Percentiles rank a stretch among this genome's conserved stretches.
phyloP scores from a whole-genome alignment of 1,140 invertebrate genomes.

The Listronotus bonariensis region DNA sequence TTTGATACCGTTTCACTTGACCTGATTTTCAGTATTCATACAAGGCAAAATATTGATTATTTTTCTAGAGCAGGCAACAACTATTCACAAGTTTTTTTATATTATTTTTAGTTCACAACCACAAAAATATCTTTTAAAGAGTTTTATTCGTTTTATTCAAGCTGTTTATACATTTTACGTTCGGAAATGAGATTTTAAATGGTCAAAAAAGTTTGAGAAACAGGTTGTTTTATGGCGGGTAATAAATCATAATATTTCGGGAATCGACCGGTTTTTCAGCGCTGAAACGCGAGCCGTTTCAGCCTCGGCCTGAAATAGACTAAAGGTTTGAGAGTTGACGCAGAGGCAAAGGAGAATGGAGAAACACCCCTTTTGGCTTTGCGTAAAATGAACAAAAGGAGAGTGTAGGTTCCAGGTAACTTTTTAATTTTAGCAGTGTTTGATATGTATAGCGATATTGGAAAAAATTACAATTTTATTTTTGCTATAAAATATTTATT shows the following conservation, averaged over 20 bases:
- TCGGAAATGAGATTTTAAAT: constrained; percentile 2
- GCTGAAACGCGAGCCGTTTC: constrained; percentile 16
- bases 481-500: no score
- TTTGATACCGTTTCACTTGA: constrained; percentile 32
- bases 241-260: constrained; percentile 36
- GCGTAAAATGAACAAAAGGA: constrained; percentile 28
- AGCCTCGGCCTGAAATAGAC: constrained; percentile 32
- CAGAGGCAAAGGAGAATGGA: constrained; percentile 34
- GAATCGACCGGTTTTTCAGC: constrained; percentile 25
- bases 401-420: constrained; percentile 12
- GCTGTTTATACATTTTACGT: constrained; percentile 7
- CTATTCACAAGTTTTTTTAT: constrained; percentile 19
- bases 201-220: constrained; percentile 7
- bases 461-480: no score
- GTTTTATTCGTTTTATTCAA: background rate
- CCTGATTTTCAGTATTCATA: constrained; percentile 36
- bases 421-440: background rate
- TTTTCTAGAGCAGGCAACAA: constrained; percentile 16
- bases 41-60: constrained; percentile 36
- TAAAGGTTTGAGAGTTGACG: constrained; percentile 35
- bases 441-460: no score
- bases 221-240: constrained; percentile 29
- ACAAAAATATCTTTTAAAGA: background rate
- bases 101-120: constrained; percentile 8
- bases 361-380: constrained; percentile 33